Base-by-base conservation (phyloP, 23 tunicate species). In the Phallusia fumigata region DNA sequence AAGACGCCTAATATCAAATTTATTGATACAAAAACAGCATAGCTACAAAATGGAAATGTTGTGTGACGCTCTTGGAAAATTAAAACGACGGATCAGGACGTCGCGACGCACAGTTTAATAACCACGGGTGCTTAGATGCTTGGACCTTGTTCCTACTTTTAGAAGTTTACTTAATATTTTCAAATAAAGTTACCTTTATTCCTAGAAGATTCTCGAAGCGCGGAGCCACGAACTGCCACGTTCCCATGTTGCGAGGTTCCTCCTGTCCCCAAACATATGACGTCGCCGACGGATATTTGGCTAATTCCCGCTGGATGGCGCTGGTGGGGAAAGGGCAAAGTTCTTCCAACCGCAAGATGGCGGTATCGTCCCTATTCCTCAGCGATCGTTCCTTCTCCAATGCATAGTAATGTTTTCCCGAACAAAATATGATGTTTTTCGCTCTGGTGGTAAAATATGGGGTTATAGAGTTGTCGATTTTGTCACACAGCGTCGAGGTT, bases 341-440 rank as follows among this genome's bases (percentile, higher is more conserved):
- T 78, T 97, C 97, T 73, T 97, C 99, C 0, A 97, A 5, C 44
- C 97, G 83, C 16, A 97, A 53, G 52, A 97, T 80, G 21, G 99
- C 97, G 1, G 85, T 74, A 50, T 87, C 77, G 30, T 83, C 36
- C 69, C 24, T 12, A 0, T 49, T 64, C 35, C 76, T 72, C 51
- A 86, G 79, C 5, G 52, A 40, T 0, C 90, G 81, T 79, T 97
- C 97, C 49, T 90, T 81, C 26, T 75, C 79, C 30, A 97, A 81
- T 16, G 99, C 87, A 36, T 83, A 97, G 73, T 85, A 97, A 83
- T 97, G 99, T 64, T 97, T 97, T 30, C 99, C 99, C 31, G 92
- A 85, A 65, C 95, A 88, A 24, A 97, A 76, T 22, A 97, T 83
- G 50, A 97, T 88, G 53, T 76, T 86, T n/a, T 78, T 44, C 19